Evolutionary conservation across 2,797 vertebrate species (phyloP), one percentile per base, ranked within the genome.

Genomic region (Molossus alvarezi): DNA sequence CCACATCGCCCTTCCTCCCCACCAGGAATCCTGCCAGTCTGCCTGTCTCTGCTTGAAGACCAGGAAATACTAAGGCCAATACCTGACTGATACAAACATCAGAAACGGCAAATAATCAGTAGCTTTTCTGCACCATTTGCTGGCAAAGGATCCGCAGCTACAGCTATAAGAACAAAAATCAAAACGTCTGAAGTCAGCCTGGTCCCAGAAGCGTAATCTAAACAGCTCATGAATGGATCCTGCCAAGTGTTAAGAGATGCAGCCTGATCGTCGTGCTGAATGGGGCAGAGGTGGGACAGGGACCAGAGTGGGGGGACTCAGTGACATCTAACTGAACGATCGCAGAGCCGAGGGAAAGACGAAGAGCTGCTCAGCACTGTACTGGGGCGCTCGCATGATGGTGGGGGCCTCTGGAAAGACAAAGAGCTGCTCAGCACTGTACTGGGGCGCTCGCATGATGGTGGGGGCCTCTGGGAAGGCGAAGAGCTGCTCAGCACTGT

Each of bases 1-100:
- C 67, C 80, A 60, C 41, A 45, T 8, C 53, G n/a, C n/a, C 58
- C 73, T 75, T 20, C 72, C 51, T 62, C 79, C 53, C 85, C 13
- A 18, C n/a, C 27, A 64, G 37, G 69, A 88, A 33, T 27, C 77
- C 37, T 53, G 95, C 90, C 90, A 79, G 41, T 20, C 53, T 71
- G 9, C 92, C 76, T 93, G 94, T 33, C 90, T 82, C 86, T 85
- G 82, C 96, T 89, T 96, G 94, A 17, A 80, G 71, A 80, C 37
- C 14, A 53, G 9, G 37, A 84, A 91, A 72, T 9, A 71, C 33
- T 62, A 6, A 64, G 88, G 77, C 4, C 4, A 85, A 55, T 25
- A 37, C 18, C 27, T 64, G 33, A 27, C 5, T 55, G 21, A 64
- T n/a, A 53, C 37, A 27, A 85, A 92, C 55, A 69, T 65, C 12